A percentile compares a stretch with the other conserved stretches of the same genome.
Conservation (phyloP, 1,140 invertebrate species). For the Acyrthosiphon pisum region DNA sequence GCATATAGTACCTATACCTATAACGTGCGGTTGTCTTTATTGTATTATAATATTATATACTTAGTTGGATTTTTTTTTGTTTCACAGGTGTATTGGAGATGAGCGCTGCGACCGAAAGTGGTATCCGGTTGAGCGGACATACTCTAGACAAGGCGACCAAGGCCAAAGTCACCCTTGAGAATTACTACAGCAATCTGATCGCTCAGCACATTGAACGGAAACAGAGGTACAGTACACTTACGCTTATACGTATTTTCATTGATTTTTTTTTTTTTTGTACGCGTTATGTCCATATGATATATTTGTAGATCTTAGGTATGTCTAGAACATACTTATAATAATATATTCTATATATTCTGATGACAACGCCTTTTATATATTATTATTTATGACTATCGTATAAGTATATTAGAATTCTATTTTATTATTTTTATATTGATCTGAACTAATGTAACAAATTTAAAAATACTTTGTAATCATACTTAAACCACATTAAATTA, state of each 20-base stretch:
- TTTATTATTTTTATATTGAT: not conserved
- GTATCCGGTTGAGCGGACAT: constrained; percentile 91
- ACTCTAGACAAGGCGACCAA: constrained; percentile 99
- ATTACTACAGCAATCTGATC: constrained; percentile 98
- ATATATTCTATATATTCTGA: not conserved
- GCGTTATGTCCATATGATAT: not conserved
- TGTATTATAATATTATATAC: not conserved
- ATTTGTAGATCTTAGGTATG: not conserved
- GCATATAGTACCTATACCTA: not conserved
- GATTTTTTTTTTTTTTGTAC: not conserved
- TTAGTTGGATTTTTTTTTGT: not conserved
- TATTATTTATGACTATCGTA: not conserved
- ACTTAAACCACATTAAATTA: not conserved
- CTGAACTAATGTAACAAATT: not conserved
- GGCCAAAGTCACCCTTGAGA: constrained; percentile 98
- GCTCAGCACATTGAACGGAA: constrained; percentile 96
- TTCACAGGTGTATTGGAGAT: constrained; percentile 74
- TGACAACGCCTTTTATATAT: not conserved
- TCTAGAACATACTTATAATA: not conserved
- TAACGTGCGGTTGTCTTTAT: not conserved
- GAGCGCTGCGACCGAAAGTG: constrained; percentile 78
- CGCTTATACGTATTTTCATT: not conserved
- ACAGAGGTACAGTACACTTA: constrained; percentile 72
- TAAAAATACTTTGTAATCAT: not conserved
- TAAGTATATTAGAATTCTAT: not conserved